Conservation (phyloP, 2,888 invertebrate genomes). For the Amaurobius ferox region DNA sequence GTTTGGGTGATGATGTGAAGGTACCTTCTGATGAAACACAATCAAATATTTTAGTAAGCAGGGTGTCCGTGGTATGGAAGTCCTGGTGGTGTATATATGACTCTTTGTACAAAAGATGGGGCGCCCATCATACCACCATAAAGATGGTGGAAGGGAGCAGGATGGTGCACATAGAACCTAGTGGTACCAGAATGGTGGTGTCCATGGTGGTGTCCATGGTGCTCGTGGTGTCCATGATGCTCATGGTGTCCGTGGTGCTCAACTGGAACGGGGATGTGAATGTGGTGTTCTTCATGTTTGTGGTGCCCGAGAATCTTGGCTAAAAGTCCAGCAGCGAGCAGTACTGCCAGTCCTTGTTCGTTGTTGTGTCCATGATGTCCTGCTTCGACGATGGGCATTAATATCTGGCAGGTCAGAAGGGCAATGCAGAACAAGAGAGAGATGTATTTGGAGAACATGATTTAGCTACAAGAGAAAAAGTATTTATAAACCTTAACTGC, state of each 20-base stretch:
- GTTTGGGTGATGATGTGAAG: neutral
- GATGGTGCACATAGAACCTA: conserved; percentile 15
- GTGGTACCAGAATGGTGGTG: conserved; percentile 34
- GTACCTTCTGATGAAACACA: too few species aligned
- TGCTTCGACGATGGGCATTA: conserved; percentile 18
- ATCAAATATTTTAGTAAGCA: neutral
- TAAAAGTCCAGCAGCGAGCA: conserved; percentile 46
- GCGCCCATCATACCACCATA: conserved; percentile 41
- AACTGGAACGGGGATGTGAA: conserved; percentile 44
- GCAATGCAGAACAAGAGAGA: conserved; percentile 23
- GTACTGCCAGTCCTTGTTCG: conserved; percentile 38
- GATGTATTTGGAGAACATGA: conserved; percentile 29
- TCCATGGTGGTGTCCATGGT: conserved; percentile 39
- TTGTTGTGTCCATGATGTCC: conserved; percentile 8
- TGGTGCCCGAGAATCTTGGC: conserved; percentile 50
- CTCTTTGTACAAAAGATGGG: neutral
- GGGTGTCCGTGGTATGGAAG: conserved; percentile 2
- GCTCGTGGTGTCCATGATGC: conserved; percentile 38
- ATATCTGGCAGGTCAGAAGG: conserved; percentile 34
- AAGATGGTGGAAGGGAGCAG: conserved; percentile 33
- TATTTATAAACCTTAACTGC: too few species aligned
- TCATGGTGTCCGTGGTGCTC: conserved; percentile 33
- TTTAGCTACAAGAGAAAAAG: too few species aligned
- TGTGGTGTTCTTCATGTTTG: conserved; percentile 34
- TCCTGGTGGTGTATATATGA: conserved; percentile 17